These are phyloP conservation scores for Eledone cirrhosa DNA, from an alignment of 2,888 invertebrate genomes.

Conservation along the genomic window DNA sequence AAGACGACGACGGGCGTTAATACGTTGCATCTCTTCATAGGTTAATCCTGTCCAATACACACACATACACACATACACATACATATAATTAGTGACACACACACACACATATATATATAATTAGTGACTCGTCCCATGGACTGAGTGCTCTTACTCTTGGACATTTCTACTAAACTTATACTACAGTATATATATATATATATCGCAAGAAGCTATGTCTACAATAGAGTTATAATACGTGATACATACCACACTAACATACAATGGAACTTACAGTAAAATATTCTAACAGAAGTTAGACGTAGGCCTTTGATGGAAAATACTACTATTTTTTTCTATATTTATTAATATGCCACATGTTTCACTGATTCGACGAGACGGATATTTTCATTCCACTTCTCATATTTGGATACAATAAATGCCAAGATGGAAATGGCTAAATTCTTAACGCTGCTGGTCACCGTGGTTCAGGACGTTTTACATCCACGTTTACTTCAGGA, in stretches of 20 bases:
- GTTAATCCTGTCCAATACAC: not conserved
- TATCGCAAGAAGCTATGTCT: not conserved
- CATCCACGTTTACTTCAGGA: slow-evolving; percentile 24
- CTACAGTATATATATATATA: not conserved
- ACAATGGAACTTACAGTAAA: too few relatives aligned
- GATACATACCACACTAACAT: too few relatives aligned
- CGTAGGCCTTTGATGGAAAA: too few relatives aligned
- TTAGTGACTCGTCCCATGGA: too few relatives aligned
- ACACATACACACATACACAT: not conserved
- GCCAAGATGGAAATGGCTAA: slow-evolving; percentile 21
- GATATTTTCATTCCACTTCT: too few relatives aligned
- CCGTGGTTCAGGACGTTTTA: slow-evolving; percentile 24
- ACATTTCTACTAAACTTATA: too few relatives aligned
- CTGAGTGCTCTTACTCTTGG: too few relatives aligned
- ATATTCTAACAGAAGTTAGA: too few relatives aligned
- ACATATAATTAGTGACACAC: not conserved
- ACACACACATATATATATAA: not conserved
- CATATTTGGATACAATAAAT: not conserved
- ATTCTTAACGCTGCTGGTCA: slow-evolving; percentile 10
- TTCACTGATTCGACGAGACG: too few relatives aligned
- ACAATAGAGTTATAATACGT: too few relatives aligned
- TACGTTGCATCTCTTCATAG: not conserved
- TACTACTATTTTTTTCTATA: too few relatives aligned
- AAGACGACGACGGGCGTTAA: not conserved
- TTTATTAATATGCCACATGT: too few relatives aligned